Percentiles rank a stretch among this genome's conserved stretches.
phyloP scores from a whole-genome alignment of 2,888 invertebrate genomes.

The Xylophagus ater region DNA sequence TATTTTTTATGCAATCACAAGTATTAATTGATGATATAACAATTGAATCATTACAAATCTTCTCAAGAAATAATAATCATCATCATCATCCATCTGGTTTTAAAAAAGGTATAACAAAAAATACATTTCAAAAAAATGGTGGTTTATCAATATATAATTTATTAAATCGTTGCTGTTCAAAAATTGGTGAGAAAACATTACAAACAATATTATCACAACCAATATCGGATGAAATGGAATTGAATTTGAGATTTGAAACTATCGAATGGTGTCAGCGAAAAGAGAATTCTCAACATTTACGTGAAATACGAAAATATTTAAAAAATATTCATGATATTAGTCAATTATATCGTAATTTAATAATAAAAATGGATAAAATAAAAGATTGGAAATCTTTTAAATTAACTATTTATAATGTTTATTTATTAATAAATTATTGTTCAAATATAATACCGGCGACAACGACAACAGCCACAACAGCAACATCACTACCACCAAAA shows the following conservation, averaged over 20 bases:
- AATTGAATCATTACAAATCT: conserved; percentile 54
- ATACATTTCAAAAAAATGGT: conserved; percentile 45
- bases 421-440: conserved; percentile 12
- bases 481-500: conserved; percentile 2
- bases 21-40: conserved; percentile 50
- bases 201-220: conserved; percentile 18
- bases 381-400: conserved; percentile 17
- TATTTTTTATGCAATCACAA: conserved; percentile 41
- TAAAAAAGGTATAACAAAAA: conserved; percentile 44
- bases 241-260: conserved; percentile 15
- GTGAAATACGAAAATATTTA: conserved; percentile 11
- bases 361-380: conserved; percentile 11
- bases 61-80: conserved; percentile 39
- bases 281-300: conserved; percentile 7
- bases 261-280: conserved; percentile 17
- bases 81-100: conserved; percentile 55
- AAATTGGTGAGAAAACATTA: conserved; percentile 16
- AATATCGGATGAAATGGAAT: conserved; percentile 11
- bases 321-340: conserved; percentile 15
- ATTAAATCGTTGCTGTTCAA: conserved; percentile 18
- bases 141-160: conserved; percentile 35
- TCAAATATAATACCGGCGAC: conserved; percentile 8
- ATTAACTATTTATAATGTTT: conserved; percentile 13
- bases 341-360: conserved; percentile 13
- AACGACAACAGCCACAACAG: background rate